Base-by-base conservation (phyloP, 1,140 invertebrate genomes). In the Cecropterus lyciades region DNA sequence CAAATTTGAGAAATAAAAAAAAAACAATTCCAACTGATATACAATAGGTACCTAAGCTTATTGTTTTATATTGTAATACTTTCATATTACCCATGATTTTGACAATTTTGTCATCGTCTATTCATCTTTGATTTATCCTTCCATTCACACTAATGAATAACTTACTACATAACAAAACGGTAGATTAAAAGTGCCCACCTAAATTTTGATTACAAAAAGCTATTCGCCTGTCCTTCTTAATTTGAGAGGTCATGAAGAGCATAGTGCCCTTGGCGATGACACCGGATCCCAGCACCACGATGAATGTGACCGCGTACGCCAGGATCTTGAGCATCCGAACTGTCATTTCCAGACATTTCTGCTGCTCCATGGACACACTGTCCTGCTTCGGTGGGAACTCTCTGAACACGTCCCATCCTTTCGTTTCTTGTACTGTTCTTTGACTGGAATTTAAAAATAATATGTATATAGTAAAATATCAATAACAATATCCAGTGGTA, bases 361-460 rank as follows among this genome's bases (percentile, higher is more conserved):
- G 97, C 82, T 95, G 97, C 55, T 96, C 96, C 94, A 97, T 97
- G 24, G 97, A 98, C 52, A 96, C 97, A 68, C 96, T 97, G 86
- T 98, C 97, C 79, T 95, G 95, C 86, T 97, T 97, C 62, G 95
- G 95, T 7, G 97, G 97, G 56, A 97, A 96, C 87, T 97, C 96
- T 81, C 97, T 93, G 93, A 99, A 99, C 11, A 98, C 97, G 94
- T 99, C 98, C 98, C 98, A 99, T 95, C 96, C 97, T 96, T 98
- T 98, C 64, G 97, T 98, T 85, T 98, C 97, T 79, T 94, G 94
- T 68, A 97, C 95, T 45, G 96, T 97, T 72, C 97, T 93, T 88
- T 96, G 96, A 81, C 97, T 98, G 93, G 43, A 89, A 88, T 77
- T 48, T 10, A n/a, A 87, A 84, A 63, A 67, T 73, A 76, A 67